Conservation (phyloP, 2,113 vertebrate genomes). For the Apteryx owenii region DNA sequence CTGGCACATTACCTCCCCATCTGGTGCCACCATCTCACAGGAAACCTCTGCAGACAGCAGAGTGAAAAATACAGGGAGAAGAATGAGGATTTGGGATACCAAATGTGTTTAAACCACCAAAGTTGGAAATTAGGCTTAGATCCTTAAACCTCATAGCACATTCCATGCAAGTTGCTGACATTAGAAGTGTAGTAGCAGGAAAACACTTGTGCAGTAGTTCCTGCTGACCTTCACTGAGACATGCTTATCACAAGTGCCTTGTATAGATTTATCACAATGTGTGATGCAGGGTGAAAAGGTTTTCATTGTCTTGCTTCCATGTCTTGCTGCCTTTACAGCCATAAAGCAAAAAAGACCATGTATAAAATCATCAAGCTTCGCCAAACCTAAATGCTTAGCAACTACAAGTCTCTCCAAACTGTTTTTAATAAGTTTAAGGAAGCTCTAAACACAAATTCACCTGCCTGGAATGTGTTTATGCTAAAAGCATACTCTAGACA, state of each 20-base stretch:
- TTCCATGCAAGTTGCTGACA: not conserved
- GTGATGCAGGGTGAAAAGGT: not conserved
- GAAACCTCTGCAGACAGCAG: constrained; percentile 82
- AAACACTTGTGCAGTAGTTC: fast-evolving
- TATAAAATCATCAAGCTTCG: not conserved
- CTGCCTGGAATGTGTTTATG: not conserved
- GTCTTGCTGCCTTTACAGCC: not conserved
- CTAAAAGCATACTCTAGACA: not conserved
- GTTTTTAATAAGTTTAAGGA: not conserved
- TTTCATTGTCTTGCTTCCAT: not conserved
- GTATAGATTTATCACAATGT: not conserved
- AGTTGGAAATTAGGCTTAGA: not conserved
- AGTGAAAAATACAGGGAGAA: constrained; percentile 76
- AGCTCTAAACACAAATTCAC: not conserved
- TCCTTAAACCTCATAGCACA: not conserved
- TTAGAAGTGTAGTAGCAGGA: not conserved
- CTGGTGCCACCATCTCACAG: constrained; percentile 92
- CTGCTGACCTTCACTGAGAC: not conserved
- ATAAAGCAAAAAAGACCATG: not conserved
- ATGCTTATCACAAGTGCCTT: constrained; percentile 44
- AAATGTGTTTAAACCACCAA: not conserved
- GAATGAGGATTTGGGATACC: not conserved
- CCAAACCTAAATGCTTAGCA: not conserved
- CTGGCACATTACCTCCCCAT: constrained; percentile 86
- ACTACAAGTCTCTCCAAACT: not conserved